These are phyloP conservation scores for Agonum fuliginosum DNA, from an alignment of 2,888 invertebrate genomes.

Conservation along the genomic window DNA sequence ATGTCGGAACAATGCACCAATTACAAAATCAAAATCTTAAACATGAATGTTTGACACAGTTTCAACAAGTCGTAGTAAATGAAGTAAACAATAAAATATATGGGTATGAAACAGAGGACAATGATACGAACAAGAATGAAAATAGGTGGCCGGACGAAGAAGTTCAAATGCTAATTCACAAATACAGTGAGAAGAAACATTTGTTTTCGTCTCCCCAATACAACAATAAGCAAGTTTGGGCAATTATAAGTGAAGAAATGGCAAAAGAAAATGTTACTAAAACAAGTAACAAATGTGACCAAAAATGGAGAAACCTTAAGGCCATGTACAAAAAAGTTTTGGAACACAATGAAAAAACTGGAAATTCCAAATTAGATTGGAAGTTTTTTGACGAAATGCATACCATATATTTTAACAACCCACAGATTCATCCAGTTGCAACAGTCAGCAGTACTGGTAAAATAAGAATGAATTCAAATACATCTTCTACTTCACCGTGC, in stretches of 20 bases:
- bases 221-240: background rate
- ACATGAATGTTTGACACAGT: too few relatives aligned
- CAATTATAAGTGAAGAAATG: constrained; percentile 1
- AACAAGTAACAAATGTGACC: background rate
- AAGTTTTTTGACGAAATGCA: background rate
- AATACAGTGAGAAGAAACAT: too few relatives aligned
- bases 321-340: background rate
- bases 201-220: background rate
- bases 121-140: too few relatives aligned
- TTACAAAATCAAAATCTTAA: too few relatives aligned
- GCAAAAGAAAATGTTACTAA: background rate
- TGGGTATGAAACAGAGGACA: too few relatives aligned
- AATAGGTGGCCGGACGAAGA: too few relatives aligned
- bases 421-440: background rate
- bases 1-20: too few relatives aligned
- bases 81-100: too few relatives aligned
- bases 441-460: background rate
- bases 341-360: background rate
- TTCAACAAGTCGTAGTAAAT: too few relatives aligned
- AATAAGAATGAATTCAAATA: background rate
- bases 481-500: background rate
- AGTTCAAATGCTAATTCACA: too few relatives aligned
- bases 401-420: background rate
- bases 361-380: background rate
- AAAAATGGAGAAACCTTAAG: background rate